Percentiles rank a stretch among this genome's conserved stretches.
Evolutionary conservation across 2,797 vertebrate genomes (phyloP).

Genomic region (Sciaenops ocellatus): DNA sequence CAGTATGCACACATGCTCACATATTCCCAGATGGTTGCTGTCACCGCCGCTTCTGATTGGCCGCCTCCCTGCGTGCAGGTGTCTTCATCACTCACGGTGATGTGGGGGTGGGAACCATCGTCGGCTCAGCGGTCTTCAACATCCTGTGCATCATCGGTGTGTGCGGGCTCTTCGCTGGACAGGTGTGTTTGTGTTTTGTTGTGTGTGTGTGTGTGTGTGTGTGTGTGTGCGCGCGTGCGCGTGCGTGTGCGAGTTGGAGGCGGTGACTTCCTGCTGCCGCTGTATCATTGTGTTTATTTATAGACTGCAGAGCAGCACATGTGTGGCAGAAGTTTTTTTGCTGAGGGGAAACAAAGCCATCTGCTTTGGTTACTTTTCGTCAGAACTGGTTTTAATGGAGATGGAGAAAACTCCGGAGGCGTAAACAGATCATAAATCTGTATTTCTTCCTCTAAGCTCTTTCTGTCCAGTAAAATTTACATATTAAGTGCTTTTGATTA

Average conservation of each 20-base stretch:
- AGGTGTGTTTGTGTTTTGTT: constrained; percentile 83
- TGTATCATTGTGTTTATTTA: constrained; percentile 63
- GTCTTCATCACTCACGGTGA: constrained; percentile 99
- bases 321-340: constrained; percentile 43
- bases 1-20: constrained; percentile 3
- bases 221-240: constrained; percentile 71
- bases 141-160: constrained; percentile 98
- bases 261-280: constrained; percentile 32
- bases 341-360: constrained; percentile 57
- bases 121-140: constrained; percentile 98
- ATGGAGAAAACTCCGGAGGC: constrained; percentile 23
- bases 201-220: constrained; percentile 68
- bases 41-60: constrained; percentile 53
- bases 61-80: constrained; percentile 82
- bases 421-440: background rate
- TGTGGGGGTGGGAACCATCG: constrained; percentile 97
- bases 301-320: constrained; percentile 50
- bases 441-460: background rate
- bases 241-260: constrained; percentile 58
- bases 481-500: background rate
- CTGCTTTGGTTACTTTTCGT: constrained; percentile 42
- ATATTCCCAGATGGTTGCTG: constrained; percentile 64
- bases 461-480: background rate
- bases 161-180: constrained; percentile 96
- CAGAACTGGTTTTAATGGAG: constrained; percentile 32